Base-by-base conservation (phyloP, 2,113 vertebrate species). In the Calidris pugnax region DNA sequence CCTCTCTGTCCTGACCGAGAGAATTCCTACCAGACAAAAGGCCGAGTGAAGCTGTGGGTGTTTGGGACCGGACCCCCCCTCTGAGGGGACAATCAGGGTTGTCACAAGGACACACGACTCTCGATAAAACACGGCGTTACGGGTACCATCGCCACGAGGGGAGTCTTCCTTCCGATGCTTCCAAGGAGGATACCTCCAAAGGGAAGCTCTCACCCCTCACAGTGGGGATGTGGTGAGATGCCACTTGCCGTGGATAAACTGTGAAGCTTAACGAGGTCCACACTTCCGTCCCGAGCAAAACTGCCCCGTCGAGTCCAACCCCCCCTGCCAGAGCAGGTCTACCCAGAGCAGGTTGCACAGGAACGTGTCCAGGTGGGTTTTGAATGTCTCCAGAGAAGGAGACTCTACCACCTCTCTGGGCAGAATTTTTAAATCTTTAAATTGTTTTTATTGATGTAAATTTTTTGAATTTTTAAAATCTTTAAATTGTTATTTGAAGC, bases 21-120 rank as follows among this genome's bases (percentile, higher is more conserved):
- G 90, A 64, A 24, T 57, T 67, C 17, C 80, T 5, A 12, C 81
- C 68, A 95, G 94, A 83, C 97, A 98, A 97, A 99, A 99, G 92
- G 94, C 91, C 23, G 97, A 97, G 45, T 98, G 97, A 97, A 94
- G 59, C 74, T 12, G 2, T 33, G 2, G 2, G 45, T 1, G 26
- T 28, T 75, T 91, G 90, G 90, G 96, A 93, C 53, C 79, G 24
- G 43, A n/a, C 47, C 76, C 89, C 43, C 24, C 88, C 47, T 59
- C 97, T 91, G 43, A 97, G 96, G n/a, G 98, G 98, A 85, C 97
- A 97, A 85, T 97, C 24, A 12, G 97, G 96, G 91, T 89, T 80
- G 68, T 87, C 39, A 30, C 8, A 19, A 56, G 63, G 68, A 64
- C 10, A 2, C 35, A 11, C 9, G 10, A 1, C 50, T 68, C 67